Evolutionary conservation across 2,888 invertebrate species (phyloP).

Genomic region (Mechanitis mazaeus): DNA sequence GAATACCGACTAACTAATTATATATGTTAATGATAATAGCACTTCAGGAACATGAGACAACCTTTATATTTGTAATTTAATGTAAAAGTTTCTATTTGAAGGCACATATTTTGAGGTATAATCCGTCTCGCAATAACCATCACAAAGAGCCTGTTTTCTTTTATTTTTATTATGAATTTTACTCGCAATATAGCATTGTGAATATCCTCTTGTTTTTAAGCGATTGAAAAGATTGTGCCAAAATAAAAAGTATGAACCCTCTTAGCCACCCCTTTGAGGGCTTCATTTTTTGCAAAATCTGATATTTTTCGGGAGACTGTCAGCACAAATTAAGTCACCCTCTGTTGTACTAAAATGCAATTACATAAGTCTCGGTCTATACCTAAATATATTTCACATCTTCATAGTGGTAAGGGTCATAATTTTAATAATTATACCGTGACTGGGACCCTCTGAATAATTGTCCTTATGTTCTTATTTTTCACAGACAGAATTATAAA

Average conservation of each 20-base stretch:
- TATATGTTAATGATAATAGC: background rate
- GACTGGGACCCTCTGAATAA: background rate
- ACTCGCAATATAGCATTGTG: constrained; percentile 1
- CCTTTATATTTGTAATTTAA: no score
- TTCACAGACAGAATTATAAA: no score
- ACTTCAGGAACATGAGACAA: background rate
- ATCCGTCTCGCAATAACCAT: background rate
- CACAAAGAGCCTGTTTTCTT: background rate
- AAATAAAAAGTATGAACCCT: constrained; percentile 13
- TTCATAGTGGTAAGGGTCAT: background rate
- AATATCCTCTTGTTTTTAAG: constrained; percentile 3
- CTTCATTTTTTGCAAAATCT: constrained; percentile 21
- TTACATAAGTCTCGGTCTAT: background rate
- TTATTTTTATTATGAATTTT: constrained; percentile 1
- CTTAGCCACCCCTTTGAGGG: constrained; percentile 22
- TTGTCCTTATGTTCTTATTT: no score
- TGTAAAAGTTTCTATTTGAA: no score
- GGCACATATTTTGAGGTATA: background rate
- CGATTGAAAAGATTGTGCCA: constrained; percentile 8
- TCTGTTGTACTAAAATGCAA: constrained; percentile 12
- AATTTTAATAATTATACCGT: constrained; percentile 3
- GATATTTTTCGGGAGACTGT: constrained; percentile 18
- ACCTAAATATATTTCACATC: constrained; percentile 4
- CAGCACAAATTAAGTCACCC: constrained; percentile 22
- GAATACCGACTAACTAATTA: constrained; percentile 1